Evolutionary conservation across 2,888 invertebrate species (phyloP), one percentile per base, ranked within the genome.

Genomic region (Himalopsyche anomala): DNA sequence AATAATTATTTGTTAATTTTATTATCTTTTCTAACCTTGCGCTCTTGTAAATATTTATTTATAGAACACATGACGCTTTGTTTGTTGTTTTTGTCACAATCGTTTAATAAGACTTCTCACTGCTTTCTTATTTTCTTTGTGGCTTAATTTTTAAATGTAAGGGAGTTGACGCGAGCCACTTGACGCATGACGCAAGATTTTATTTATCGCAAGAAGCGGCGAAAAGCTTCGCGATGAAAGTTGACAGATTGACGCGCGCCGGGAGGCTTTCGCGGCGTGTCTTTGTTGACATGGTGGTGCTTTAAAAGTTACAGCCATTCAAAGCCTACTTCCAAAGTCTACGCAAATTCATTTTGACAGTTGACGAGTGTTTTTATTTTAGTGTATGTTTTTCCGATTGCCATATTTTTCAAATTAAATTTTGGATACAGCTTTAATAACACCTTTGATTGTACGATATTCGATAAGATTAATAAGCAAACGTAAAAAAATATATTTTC

Each of bases 191-290:
- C 62, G 62, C 62, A 62, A 62, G 62, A 62, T 62, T 62, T 62
- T 62, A 62, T 62, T 62, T 62, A 62, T 62, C 62, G 62, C 62
- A 28, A 62, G 62, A 62, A 62, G 62, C 62, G 62, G 62, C 62
- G 62, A 62, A 62, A 62, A 62, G 62, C 62, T 62, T 28, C 62
- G 19, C 62, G 62, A 62, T 62, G 62, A 62, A 62, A 19, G 62
- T 62, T 62, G 62, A 62, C 62, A 62, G 62, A 62, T 62, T 62
- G 62, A 62, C 62, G 62, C 62, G 62, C 62, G 62, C 62, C 62
- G 62, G 62, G 62, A 62, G 62, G 62, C 62, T 62, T 62, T 62
- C 62, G 62, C 62, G 62, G 62, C 62, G 62, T 62, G 62, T 62
- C 62, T 62, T 62, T 19, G 62, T 62, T 62, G 62, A 62, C 62